A percentile compares a stretch with the other conserved stretches of the same genome.
Evolutionary conservation across 2,797 vertebrate species (phyloP).

Genomic region (Chaunax sp.): DNA sequence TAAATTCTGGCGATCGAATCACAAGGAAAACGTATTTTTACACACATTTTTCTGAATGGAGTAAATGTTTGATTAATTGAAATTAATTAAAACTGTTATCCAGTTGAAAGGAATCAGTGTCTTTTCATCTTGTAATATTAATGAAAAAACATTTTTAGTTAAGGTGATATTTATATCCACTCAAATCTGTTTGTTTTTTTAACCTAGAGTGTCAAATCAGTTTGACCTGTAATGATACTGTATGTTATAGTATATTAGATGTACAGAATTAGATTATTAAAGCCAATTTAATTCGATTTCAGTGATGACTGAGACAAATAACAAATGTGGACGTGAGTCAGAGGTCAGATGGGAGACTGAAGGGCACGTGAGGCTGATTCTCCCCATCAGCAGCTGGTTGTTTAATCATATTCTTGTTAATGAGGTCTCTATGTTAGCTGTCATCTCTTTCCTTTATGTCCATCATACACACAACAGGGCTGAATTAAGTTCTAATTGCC

Average conservation of each 20-base stretch:
- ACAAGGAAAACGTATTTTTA: background rate
- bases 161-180: background rate
- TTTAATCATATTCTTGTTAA: conserved; percentile 73
- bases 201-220: background rate
- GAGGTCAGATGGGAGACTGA: conserved; percentile 51
- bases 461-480: conserved; percentile 51
- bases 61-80: background rate
- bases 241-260: no score
- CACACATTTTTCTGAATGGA: background rate
- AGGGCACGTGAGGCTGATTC: conserved; percentile 53
- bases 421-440: conserved; percentile 68
- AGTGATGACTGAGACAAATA: conserved; percentile 29
- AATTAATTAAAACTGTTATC: background rate
- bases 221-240: background rate
- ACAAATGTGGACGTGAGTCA: conserved; percentile 24
- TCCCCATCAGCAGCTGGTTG: conserved; percentile 63
- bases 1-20: background rate
- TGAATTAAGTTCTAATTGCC: conserved; percentile 60
- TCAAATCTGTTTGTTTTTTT: background rate
- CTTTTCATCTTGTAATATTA: background rate
- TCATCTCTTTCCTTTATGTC: conserved; percentile 67
- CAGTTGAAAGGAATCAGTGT: background rate
- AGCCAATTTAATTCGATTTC: background rate
- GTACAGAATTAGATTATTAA: background rate
- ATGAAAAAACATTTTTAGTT: background rate